Percentiles rank a stretch among this genome's conserved stretches.
phyloP scores from a whole-genome alignment of 2,888 invertebrate species.

The Pseudococcus longispinus region DNA sequence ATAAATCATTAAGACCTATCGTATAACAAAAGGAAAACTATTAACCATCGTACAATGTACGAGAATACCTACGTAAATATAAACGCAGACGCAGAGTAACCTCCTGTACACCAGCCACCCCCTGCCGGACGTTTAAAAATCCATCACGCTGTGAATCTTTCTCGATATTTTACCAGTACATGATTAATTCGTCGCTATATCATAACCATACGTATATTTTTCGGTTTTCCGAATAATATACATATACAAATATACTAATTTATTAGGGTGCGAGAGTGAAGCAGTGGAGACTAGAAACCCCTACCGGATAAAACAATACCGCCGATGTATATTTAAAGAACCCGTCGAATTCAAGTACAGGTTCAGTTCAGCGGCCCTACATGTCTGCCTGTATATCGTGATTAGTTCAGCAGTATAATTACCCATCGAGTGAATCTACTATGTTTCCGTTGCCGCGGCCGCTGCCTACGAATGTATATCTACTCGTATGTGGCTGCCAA shows the following conservation, averaged over 20 bases:
- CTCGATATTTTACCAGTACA: slow-evolving; percentile 3
- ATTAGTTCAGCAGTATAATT: not conserved
- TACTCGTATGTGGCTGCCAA: not conserved
- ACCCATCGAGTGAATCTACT: not conserved
- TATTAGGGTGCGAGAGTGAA: not conserved
- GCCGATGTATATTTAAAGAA: not conserved
- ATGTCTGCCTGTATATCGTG: not conserved
- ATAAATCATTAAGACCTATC: slow-evolving; percentile 15
- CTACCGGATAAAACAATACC: slow-evolving; percentile 5
- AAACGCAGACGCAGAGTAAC: not conserved
- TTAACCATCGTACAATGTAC: not conserved
- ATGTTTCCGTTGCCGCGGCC: not conserved
- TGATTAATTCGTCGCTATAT: slow-evolving; percentile 2
- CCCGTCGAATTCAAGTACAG: not conserved
- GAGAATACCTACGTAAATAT: not conserved
- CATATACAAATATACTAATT: not conserved
- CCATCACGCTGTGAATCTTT: slow-evolving; percentile 14
- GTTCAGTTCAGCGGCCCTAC: not conserved
- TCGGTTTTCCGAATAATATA: not conserved
- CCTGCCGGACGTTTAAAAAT: slow-evolving; percentile 18
- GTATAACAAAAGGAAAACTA: slow-evolving; percentile 5
- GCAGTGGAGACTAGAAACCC: not conserved
- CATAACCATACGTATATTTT: not conserved
- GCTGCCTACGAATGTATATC: not conserved
- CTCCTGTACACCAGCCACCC: not conserved